phyloP scores from a whole-genome alignment of 2,797 vertebrate species.

The Cryptoprocta ferox region DNA sequence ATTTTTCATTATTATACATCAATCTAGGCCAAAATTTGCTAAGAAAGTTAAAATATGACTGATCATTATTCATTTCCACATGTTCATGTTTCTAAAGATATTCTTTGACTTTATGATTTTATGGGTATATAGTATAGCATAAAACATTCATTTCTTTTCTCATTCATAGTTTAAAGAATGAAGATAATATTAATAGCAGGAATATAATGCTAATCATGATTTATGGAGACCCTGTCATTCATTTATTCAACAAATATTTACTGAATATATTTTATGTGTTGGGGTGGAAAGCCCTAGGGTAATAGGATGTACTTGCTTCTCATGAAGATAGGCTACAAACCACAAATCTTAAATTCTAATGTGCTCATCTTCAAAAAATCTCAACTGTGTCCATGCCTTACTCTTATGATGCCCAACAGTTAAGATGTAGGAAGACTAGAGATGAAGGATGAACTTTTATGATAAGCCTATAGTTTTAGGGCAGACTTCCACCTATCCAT shows the following conservation, averaged over 20 bases:
- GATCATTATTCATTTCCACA: conserved; percentile 5
- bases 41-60: conserved; percentile 9
- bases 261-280: not conserved
- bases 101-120: conserved; percentile 35
- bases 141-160: conserved; percentile 16
- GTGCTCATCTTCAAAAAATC: not conserved
- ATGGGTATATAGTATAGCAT: not conserved
- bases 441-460: not conserved
- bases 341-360: not conserved
- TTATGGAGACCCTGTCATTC: not conserved
- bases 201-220: not conserved
- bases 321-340: not conserved
- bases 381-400: not conserved
- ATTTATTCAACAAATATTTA: not conserved
- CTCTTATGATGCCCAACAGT: not conserved
- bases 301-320: not conserved
- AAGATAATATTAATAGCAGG: not conserved
- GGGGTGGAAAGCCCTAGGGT: not conserved
- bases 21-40: not conserved
- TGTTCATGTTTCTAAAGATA: conserved; percentile 40
- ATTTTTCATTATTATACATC: not conserved
- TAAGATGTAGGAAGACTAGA: not conserved
- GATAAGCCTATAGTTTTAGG: not conserved
- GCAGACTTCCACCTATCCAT: not conserved
- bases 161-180: not conserved